Percentiles rank a stretch among this genome's conserved stretches.
phyloP scores from a whole-genome alignment of 2,888 invertebrate species.

The Pyrgus malvae region DNA sequence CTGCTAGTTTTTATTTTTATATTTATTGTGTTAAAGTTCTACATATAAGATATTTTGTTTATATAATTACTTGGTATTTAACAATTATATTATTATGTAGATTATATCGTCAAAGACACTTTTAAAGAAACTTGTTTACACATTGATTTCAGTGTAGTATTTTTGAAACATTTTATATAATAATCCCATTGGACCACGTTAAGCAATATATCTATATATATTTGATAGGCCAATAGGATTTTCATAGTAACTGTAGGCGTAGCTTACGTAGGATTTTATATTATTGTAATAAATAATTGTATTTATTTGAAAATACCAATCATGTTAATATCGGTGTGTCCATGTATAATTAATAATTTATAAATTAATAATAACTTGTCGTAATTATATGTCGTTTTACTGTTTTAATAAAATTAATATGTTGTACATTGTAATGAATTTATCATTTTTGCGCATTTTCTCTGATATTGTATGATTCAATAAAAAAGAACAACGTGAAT shows the following conservation, averaged over 20 bases:
- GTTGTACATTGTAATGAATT: not conserved
- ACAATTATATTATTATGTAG: no score
- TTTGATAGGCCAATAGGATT: constrained; percentile 65
- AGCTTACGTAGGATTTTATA: constrained; percentile 75
- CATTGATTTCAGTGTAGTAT: not conserved
- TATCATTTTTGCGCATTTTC: not conserved
- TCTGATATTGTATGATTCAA: not conserved
- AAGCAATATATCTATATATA: constrained; percentile 76
- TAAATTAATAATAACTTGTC: constrained; percentile 6
- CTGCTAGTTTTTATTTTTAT: not conserved
- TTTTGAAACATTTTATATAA: constrained; percentile 37
- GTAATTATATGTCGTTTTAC: constrained; percentile 8
- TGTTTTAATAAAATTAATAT: constrained; percentile 2
- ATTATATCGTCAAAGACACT: no score
- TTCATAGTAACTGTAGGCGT: constrained; percentile 66
- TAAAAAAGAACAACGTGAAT: no score
- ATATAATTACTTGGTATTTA: no score
- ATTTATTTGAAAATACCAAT: constrained; percentile 19
- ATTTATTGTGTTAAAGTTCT: no score
- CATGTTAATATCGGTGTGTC: constrained; percentile 45
- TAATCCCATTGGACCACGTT: constrained; percentile 76
- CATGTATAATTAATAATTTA: constrained; percentile 35
- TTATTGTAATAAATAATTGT: constrained; percentile 42
- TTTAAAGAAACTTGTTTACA: not conserved
- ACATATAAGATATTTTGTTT: no score